A percentile compares a stretch with the other conserved stretches of the same genome.
These are phyloP conservation scores for Notothenia coriiceps DNA, from an alignment of 2,113 vertebrate species.

Conservation along the genomic window DNA sequence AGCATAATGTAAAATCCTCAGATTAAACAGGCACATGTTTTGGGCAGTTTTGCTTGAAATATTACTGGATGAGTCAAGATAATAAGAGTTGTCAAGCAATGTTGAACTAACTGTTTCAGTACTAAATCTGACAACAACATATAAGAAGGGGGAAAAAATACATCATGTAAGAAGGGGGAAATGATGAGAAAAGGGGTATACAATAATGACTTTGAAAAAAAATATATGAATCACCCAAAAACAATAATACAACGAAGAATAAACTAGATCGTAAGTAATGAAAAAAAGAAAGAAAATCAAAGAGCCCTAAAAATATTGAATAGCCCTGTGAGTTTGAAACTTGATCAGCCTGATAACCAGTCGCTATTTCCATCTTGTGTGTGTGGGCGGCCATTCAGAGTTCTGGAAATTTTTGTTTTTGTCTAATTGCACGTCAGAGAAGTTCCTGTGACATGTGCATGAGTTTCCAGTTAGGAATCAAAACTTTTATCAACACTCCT, in stretches of 20 bases:
- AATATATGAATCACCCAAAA: neutral
- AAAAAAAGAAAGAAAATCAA: too few relatives aligned
- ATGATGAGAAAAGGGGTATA: too few relatives aligned
- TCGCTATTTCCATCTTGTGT: neutral
- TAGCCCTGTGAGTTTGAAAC: neutral
- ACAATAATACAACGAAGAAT: neutral
- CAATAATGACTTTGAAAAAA: neutral
- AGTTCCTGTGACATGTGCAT: conserved; percentile 15
- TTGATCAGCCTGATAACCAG: neutral
- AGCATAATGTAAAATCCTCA: too few relatives aligned
- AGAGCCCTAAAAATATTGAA: too few relatives aligned
- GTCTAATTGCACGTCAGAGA: neutral
- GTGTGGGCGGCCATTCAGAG: neutral
- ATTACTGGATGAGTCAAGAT: too few relatives aligned
- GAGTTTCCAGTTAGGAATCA: conserved; percentile 22
- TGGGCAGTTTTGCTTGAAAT: too few relatives aligned
- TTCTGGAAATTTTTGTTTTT: neutral
- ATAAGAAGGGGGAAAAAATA: too few relatives aligned
- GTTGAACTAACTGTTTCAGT: too few relatives aligned
- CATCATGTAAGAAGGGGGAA: too few relatives aligned
- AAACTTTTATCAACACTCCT: neutral
- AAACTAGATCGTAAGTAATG: neutral
- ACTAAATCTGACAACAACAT: too few relatives aligned
- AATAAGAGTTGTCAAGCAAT: too few relatives aligned
- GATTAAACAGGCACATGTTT: too few relatives aligned